Base-by-base conservation (phyloP, 2,113 vertebrate species). In the Electrona antarctica region DNA sequence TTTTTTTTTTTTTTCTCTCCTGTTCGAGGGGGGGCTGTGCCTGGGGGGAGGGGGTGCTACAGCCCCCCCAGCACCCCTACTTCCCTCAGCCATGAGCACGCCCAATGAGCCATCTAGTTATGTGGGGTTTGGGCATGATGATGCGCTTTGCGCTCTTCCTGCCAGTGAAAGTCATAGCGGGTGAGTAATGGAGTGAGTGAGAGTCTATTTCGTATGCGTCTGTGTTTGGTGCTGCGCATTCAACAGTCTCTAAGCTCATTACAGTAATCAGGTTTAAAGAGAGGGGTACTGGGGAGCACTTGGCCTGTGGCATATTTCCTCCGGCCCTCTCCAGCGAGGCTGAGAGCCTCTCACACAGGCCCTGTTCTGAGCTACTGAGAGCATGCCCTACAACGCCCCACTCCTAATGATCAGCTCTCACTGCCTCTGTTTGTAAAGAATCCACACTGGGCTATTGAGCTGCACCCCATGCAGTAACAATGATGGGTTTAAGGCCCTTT, bases 181-280 rank as follows among this genome's bases (percentile, higher is more conserved):
- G 63, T 45, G 77, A 73, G 61, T 69, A 59, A 62, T 51, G 54
- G 60, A 50, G 50, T 51, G 55, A 84, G 67, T 49, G 56, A 51
- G 47, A 60, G 64, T 60, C 68, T 75, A 60, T 80, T 83, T 41
- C 80, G 79, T 81, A 76, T 84, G 77, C 64, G 70, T 79, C 65
- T 76, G 77, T 79, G 78, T 85, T 80, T 76, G 74, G 74, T 87
- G 83, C 77, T 84, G 75, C 84, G 77, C 72, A 76, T 84, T 71
- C 84, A 81, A n/a, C 72, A 59, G 73, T 69, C 78, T 85, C 80
- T 88, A 85, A 90, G 89, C 86, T 90, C 83, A 91, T 93, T 92
- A 92, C 74, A 69, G 76, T 92, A 92, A 92, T 92, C 88, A 87
- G 87, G 89, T 93, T 21, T 93, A 88, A 87, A 85, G 82, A 84